Evolutionary conservation across 2,888 invertebrate species (phyloP).

Genomic region (Conomelus anceps): DNA sequence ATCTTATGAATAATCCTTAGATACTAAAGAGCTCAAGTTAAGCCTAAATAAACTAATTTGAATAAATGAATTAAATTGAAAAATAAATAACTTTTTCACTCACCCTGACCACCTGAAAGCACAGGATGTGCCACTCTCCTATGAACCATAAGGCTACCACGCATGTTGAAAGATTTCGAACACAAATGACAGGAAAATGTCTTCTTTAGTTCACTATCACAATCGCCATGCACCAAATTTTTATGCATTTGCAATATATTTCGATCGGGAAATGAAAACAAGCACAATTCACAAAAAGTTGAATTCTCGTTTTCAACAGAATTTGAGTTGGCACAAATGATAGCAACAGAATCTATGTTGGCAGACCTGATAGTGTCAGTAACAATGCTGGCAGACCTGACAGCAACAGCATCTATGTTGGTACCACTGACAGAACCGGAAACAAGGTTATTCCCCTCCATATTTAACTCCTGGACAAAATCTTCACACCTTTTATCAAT

Average conservation of each 20-base stretch:
- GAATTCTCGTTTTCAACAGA: neutral
- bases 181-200: conserved; percentile 67
- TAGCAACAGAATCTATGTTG: neutral
- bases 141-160: conserved; percentile 75
- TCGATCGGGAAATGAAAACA: conserved; percentile 60
- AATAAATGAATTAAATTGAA: conserved; percentile 17
- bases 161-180: conserved; percentile 71
- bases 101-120: conserved; percentile 20
- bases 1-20: neutral
- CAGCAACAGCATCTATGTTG: neutral
- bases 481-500: neutral
- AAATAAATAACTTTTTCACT: neutral
- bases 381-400: neutral
- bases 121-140: conserved; percentile 70
- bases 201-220: conserved; percentile 41
- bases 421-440: neutral
- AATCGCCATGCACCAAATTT: conserved; percentile 56
- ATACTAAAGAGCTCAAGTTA: too few species aligned
- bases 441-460: neutral
- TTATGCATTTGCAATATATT: conserved; percentile 68
- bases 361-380: neutral
- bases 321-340: neutral
- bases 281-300: conserved; percentile 58
- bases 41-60: conserved; percentile 10
- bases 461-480: neutral